Evolutionary conservation across 1,140 invertebrate genomes (phyloP).

Genomic region (Rhopalosiphum padi): DNA sequence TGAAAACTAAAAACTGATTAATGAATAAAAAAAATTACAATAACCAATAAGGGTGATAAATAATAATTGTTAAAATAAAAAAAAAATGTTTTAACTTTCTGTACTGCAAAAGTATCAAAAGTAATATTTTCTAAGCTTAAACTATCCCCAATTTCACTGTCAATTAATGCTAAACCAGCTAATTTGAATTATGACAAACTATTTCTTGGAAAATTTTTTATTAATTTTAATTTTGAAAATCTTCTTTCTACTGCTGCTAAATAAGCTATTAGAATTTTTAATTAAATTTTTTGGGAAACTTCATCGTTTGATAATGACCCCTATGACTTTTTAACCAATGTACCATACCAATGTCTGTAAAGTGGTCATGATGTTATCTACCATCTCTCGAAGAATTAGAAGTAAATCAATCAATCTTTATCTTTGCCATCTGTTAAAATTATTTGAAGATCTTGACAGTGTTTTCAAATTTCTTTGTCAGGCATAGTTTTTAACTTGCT

Average conservation of each 20-base stretch:
- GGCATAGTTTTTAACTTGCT: neutral
- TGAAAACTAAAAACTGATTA: no score
- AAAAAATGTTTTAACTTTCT: neutral
- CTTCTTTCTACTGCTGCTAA: neutral
- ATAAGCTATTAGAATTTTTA: neutral
- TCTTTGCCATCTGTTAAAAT: constrained; percentile 3
- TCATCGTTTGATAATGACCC: neutral
- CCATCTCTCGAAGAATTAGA: neutral
- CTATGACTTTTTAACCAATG: neutral
- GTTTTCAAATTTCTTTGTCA: neutral
- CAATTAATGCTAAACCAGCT: neutral
- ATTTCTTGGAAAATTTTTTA: neutral
- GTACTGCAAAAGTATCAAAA: neutral
- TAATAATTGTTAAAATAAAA: neutral
- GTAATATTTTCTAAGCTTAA: constrained; percentile 10
- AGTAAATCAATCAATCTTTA: neutral
- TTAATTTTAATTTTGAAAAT: neutral
- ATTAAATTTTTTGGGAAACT: neutral
- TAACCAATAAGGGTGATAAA: no score
- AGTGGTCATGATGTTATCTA: neutral
- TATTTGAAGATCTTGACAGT: constrained; percentile 7
- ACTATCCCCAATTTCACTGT: neutral
- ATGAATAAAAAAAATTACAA: no score
- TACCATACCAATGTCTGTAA: neutral
- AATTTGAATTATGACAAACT: constrained; percentile 1